Percentiles rank a stretch among this genome's conserved stretches.
Evolutionary conservation across 2,113 vertebrate genomes (phyloP).

Genomic region (Chinchilla lanigera): DNA sequence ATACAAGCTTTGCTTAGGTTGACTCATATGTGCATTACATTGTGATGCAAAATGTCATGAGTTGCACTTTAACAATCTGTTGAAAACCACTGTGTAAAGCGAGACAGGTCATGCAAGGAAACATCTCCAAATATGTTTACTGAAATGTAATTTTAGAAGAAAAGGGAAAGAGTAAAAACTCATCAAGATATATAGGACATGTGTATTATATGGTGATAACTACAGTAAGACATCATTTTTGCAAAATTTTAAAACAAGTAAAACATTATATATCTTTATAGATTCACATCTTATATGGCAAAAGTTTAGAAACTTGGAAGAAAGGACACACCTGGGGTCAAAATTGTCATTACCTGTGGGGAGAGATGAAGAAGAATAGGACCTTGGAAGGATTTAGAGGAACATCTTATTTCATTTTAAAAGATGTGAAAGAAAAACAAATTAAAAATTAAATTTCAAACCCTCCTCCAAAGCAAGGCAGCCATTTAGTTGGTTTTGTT

Average conservation of each 20-base stretch:
- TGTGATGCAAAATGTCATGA: not conserved
- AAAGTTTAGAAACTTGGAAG: not conserved
- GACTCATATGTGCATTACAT: not conserved
- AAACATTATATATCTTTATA: not conserved
- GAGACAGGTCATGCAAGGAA: not conserved
- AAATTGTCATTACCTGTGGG: not conserved
- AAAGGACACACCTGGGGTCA: not conserved
- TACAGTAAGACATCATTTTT: not conserved
- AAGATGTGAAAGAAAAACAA: not conserved
- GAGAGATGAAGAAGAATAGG: not conserved
- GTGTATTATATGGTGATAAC: not conserved
- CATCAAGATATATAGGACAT: not conserved
- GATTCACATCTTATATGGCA: not conserved
- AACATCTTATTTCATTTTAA: not conserved
- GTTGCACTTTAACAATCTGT: not conserved
- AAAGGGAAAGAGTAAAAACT: not conserved
- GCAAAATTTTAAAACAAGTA: not conserved
- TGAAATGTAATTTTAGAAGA: not conserved
- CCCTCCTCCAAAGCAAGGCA: not conserved
- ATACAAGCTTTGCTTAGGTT: not conserved
- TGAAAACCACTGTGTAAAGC: not conserved
- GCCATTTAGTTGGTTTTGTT: not conserved
- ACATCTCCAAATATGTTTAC: not conserved
- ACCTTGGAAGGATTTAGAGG: not conserved
- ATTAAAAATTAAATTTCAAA: not conserved